Conservation (phyloP, 2,888 invertebrate species). For the Hoplodrina blanda region DNA sequence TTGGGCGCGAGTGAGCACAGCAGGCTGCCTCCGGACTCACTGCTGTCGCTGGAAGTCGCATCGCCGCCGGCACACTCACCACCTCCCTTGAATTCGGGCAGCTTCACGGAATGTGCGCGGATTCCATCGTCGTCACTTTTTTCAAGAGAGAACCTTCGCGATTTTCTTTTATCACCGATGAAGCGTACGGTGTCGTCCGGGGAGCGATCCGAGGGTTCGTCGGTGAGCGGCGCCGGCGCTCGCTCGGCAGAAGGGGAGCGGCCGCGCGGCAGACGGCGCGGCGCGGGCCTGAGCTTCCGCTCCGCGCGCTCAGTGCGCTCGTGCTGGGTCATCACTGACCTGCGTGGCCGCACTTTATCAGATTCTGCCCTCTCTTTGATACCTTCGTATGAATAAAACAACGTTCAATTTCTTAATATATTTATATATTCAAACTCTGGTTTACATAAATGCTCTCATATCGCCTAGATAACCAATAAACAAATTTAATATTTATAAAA, state of each 20-base stretch:
- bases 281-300: conserved; percentile 13
- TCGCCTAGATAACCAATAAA: conserved; percentile 47
- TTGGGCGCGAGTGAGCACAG: conserved; percentile 82
- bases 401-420: conserved; percentile 41
- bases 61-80: conserved; percentile 33
- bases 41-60: conserved; percentile 77
- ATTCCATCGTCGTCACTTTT: conserved; percentile 39
- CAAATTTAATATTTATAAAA: conserved; percentile 30
- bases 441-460: conserved; percentile 56
- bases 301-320: conserved; percentile 32
- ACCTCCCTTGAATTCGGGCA: conserved; percentile 47
- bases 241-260: conserved; percentile 18
- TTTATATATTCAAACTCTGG: conserved; percentile 53
- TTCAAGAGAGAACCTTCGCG: conserved; percentile 38
- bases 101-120: conserved; percentile 26
- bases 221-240: conserved; percentile 6
- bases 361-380: conserved; percentile 44
- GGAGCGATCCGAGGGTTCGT: conserved; percentile 20
- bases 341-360: conserved; percentile 35
- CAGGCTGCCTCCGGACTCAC: conserved; percentile 79
- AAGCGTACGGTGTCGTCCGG: conserved; percentile 5
- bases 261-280: background rate
- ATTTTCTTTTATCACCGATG: conserved; percentile 25
- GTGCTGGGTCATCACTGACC: conserved; percentile 27
- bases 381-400: conserved; percentile 69